A percentile compares a stretch with the other conserved stretches of the same genome.
phyloP scores from a whole-genome alignment of 1,140 invertebrate genomes.

The Lanistes nyassanus region DNA sequence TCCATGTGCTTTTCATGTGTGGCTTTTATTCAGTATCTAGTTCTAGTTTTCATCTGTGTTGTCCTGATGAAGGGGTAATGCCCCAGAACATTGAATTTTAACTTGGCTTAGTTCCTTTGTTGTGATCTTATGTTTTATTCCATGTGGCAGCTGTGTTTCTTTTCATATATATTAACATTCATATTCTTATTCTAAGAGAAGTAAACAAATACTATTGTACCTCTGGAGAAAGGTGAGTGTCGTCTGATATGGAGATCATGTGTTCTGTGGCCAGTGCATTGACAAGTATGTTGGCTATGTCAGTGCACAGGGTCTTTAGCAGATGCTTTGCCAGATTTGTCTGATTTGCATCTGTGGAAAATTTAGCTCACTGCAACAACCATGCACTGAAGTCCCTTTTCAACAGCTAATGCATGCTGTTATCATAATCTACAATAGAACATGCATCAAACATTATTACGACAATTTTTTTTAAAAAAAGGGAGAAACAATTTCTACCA shows the following conservation, averaged over 20 bases:
- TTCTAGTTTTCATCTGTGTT: not conserved
- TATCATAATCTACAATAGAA: too few species aligned
- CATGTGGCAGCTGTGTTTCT: not conserved
- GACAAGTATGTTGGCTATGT: conserved; percentile 83
- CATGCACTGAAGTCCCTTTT: too few species aligned
- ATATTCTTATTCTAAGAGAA: not conserved
- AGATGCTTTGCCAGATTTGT: conserved; percentile 81
- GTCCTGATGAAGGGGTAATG: too few species aligned
- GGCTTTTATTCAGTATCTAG: not conserved
- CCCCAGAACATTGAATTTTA: too few species aligned
- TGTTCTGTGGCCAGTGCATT: conserved; percentile 66
- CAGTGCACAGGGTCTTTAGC: conserved; percentile 84
- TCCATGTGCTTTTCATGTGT: too few species aligned
- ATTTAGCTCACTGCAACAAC: too few species aligned
- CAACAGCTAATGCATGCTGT: too few species aligned
- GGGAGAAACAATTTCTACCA: too few species aligned
- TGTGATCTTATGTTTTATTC: not conserved
- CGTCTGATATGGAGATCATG: conserved; percentile 58
- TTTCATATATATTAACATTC: not conserved
- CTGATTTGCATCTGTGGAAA: conserved; percentile 72
- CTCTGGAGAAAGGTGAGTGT: conserved; percentile 60
- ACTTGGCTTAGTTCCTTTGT: too few species aligned
- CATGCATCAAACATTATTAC: too few species aligned
- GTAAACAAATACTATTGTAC: conserved; percentile 50
- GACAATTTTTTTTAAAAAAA: too few species aligned